Evolutionary conservation across 2,113 vertebrate species (phyloP), one percentile per base, ranked within the genome.

Genomic region (Etheostoma cragini): DNA sequence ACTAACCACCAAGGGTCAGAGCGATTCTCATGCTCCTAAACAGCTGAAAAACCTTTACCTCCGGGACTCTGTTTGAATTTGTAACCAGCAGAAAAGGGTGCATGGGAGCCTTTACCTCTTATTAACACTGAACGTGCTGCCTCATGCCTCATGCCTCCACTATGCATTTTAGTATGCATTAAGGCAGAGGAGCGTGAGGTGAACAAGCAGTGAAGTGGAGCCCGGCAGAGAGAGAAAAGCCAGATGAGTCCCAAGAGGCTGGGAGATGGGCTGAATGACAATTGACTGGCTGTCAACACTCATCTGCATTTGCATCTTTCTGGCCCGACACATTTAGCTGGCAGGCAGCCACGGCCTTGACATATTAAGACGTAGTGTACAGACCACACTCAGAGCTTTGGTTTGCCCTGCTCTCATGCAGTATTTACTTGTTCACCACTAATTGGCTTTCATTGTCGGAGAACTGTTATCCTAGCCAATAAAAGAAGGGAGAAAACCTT

Each of bases 401-500:
- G 30, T 88, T 66, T 30, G 78, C 86, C 68, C 71, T 57, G 38
- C 74, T 89, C 87, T 92, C 89, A 87, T 89, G 83, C 88, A 87
- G 78, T 88, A 92, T 94, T 93, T 92, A 93, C 90, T 65, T 35
- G 64, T 89, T 87, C 84, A 79, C 87, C 86, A 61, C 91, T 92
- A 94, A 93, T 91, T 94, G 91, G 87, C 89, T 92, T 91, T 92
- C 91, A 93, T 92, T 93, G 92, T 93, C 87, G 65, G 79, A 69
- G 87, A 53, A 84, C 85, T 90, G 87, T 84, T 91, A 85, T 83
- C 76, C 80, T 78, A 72, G 77, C 86, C 82, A 57, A 84, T 72
- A 71, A 84, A 52, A 70, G 84, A 67, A 76, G 63, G 85, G 66
- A 73, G 78, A 84, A 72, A 75, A 30, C 58, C 69, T 52, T 47